phyloP scores from a whole-genome alignment of 2,888 invertebrate species.

The Andrena trimmerana region DNA sequence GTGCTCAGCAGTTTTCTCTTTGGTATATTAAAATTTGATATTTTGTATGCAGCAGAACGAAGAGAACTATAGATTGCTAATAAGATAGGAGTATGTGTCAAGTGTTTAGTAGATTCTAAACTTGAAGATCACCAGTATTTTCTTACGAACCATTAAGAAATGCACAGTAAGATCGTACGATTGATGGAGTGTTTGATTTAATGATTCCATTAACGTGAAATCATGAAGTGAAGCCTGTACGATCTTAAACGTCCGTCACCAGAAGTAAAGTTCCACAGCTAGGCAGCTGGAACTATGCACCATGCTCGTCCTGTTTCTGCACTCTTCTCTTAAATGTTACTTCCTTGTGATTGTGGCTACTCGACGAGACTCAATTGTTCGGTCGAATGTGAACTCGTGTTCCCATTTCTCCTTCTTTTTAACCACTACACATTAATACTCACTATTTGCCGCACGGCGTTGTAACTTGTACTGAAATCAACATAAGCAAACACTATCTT shows the following conservation, averaged over 20 bases:
- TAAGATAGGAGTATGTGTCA: background rate
- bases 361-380: conserved; percentile 24
- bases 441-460: too few relatives aligned
- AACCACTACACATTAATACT: background rate
- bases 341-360: background rate
- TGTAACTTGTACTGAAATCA: too few relatives aligned
- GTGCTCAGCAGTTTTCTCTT: background rate
- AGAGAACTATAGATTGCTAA: background rate
- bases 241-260: conserved; percentile 37
- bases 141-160: conserved; percentile 17
- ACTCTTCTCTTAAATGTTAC: conserved; percentile 51
- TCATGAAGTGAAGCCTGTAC: conserved; percentile 13
- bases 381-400: background rate
- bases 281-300: conserved; percentile 46
- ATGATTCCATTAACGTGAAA: conserved; percentile 33
- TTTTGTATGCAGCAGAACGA: background rate
- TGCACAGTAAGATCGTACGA: conserved; percentile 23
- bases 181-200: conserved; percentile 42
- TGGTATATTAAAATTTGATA: too few relatives aligned
- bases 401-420: background rate
- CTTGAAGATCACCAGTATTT: conserved; percentile 17
- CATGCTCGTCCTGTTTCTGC: conserved; percentile 48
- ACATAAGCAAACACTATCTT: too few relatives aligned
- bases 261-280: conserved; percentile 37
- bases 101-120: background rate